These are phyloP conservation scores for Pantelozetes paolii DNA, from an alignment of 2,888 invertebrate species.

Conservation along the genomic window DNA sequence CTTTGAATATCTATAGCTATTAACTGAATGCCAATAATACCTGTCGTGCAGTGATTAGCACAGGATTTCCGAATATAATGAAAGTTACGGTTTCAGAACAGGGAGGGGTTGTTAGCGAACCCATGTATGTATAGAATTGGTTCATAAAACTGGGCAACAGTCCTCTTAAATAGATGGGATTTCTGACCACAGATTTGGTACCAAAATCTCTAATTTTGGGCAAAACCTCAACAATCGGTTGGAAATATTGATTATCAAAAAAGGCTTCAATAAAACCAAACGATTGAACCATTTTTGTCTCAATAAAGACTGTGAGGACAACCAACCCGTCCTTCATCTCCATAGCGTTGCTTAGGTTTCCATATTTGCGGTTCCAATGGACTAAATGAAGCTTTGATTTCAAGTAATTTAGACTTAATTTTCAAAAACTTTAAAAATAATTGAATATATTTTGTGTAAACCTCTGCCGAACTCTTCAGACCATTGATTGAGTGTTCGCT, in stretches of 20 bases:
- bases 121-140: not conserved
- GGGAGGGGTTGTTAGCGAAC: not conserved
- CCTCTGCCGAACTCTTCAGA: not conserved
- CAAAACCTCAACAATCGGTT: not conserved
- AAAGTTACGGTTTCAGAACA: not conserved
- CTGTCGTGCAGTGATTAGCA: not conserved
- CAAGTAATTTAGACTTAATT: not conserved
- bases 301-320: not conserved
- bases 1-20: no score
- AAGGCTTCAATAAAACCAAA: not conserved
- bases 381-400: constrained; percentile 12
- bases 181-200: not conserved
- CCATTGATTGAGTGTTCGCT: constrained; percentile 13
- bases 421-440: no score
- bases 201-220: not conserved
- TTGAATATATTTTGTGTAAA: not conserved
- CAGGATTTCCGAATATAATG: not conserved
- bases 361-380: not conserved
- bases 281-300: not conserved
- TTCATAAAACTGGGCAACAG: not conserved
- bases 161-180: not conserved
- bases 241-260: not conserved
- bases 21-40: no score
- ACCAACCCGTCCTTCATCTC: not conserved
- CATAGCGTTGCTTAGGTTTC: not conserved